Evolutionary conservation across 2,797 vertebrate species (phyloP).

Genomic region (Apodemus agrarius): DNA sequence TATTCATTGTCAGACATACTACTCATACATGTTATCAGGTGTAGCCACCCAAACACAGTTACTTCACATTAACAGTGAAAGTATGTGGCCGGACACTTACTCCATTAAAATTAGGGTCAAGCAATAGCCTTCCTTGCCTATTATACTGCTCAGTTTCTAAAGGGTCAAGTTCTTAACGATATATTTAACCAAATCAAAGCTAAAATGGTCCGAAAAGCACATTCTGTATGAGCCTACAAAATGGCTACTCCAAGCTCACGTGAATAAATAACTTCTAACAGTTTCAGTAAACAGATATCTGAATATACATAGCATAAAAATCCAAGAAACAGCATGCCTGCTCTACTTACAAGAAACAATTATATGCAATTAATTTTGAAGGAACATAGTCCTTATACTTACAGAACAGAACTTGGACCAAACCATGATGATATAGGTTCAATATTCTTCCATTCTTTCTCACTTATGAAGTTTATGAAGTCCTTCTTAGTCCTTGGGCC

Average conservation of each 20-base stretch:
- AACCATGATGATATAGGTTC: constrained; percentile 97
- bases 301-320: background rate
- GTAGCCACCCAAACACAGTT: constrained; percentile 2
- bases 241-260: background rate
- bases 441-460: constrained; percentile 94
- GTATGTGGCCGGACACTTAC: background rate
- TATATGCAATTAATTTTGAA: constrained; percentile 40
- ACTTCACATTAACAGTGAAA: constrained; percentile 10
- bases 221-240: constrained; percentile 21
- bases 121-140: background rate
- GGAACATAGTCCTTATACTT: constrained; percentile 83
- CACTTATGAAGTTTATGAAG: constrained; percentile 95
- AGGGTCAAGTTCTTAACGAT: background rate
- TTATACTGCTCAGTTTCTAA: background rate
- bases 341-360: constrained; percentile 16
- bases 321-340: background rate
- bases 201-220: constrained; percentile 31
- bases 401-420: constrained; percentile 95
- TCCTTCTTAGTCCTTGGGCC: constrained; percentile 95
- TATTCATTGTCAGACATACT: background rate
- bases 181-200: background rate
- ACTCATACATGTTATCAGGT: background rate
- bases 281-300: constrained; percentile 50
- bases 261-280: background rate
- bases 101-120: constrained; percentile 26